Evolutionary conservation across 1,140 invertebrate species (phyloP).

Genomic region (Meloidogyne exigua): DNA sequence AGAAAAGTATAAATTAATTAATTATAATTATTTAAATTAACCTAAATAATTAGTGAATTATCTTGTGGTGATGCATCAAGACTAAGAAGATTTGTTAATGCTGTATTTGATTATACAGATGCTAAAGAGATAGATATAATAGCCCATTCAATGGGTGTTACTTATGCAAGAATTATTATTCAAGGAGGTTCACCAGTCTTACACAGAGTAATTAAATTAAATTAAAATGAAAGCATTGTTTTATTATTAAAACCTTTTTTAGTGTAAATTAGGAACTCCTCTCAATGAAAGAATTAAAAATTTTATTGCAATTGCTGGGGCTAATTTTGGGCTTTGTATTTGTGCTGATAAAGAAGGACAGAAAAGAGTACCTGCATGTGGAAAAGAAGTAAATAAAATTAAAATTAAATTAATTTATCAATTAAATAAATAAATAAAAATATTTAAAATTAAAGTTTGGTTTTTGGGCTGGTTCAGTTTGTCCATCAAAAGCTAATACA

Average conservation of each 20-base stretch:
- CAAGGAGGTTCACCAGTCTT: constrained; percentile 28
- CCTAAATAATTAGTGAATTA: neutral
- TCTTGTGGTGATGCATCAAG: constrained; percentile 28
- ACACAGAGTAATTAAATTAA: neutral
- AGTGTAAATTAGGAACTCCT: constrained; percentile 17
- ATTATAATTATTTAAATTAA: neutral
- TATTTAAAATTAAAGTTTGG: neutral
- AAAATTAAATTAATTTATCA: no score
- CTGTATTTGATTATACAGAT: constrained; percentile 44
- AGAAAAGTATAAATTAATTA: neutral
- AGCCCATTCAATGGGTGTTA: constrained; percentile 55
- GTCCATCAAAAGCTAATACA: neutral
- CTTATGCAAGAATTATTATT: constrained; percentile 42
- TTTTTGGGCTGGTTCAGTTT: neutral
- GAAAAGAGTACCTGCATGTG: neutral
- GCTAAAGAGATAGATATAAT: constrained; percentile 41
- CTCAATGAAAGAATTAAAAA: constrained; percentile 15
- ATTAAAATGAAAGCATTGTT: neutral
- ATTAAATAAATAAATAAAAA: no score
- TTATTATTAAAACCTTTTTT: neutral
- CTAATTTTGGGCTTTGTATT: constrained; percentile 26
- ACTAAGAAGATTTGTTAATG: constrained; percentile 41
- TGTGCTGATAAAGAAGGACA: constrained; percentile 8
- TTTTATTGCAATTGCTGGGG: constrained; percentile 29
- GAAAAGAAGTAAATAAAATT: neutral